Evolutionary conservation across 2,888 invertebrate species (phyloP).

Genomic region (Dryococelus australis): DNA sequence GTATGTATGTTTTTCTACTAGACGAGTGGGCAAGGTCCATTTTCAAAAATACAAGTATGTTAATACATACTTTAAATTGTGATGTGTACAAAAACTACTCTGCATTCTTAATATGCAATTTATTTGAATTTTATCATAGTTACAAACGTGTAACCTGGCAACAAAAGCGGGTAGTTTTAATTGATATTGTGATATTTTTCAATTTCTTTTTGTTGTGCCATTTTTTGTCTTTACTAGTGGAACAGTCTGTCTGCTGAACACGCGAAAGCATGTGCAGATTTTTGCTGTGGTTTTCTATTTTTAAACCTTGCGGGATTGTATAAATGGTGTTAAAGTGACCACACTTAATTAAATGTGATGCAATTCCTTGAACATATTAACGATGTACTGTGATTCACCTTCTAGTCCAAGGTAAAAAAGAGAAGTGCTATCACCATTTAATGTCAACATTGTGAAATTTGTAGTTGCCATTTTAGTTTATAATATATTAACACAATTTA

Average conservation of each 20-base stretch:
- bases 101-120: too few relatives aligned
- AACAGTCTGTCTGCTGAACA: neutral
- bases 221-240: too few relatives aligned
- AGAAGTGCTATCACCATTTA: neutral
- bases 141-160: too few relatives aligned
- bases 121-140: too few relatives aligned
- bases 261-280: neutral
- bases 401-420: neutral
- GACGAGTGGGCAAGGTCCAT: too few relatives aligned
- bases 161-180: too few relatives aligned
- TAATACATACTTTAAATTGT: too few relatives aligned
- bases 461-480: neutral
- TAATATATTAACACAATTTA: neutral
- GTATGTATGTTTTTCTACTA: too few relatives aligned
- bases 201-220: too few relatives aligned
- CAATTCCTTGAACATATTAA: neutral
- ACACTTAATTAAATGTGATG: neutral
- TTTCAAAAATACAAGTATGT: too few relatives aligned
- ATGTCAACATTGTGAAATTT: neutral
- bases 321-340: conserved; percentile 16
- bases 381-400: neutral
- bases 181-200: too few relatives aligned
- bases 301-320: conserved; percentile 8
- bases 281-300: conserved; percentile 13
- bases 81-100: too few relatives aligned